Evolutionary conservation across 2,888 invertebrate genomes (phyloP).

Genomic region (Dicyrtomina minuta): DNA sequence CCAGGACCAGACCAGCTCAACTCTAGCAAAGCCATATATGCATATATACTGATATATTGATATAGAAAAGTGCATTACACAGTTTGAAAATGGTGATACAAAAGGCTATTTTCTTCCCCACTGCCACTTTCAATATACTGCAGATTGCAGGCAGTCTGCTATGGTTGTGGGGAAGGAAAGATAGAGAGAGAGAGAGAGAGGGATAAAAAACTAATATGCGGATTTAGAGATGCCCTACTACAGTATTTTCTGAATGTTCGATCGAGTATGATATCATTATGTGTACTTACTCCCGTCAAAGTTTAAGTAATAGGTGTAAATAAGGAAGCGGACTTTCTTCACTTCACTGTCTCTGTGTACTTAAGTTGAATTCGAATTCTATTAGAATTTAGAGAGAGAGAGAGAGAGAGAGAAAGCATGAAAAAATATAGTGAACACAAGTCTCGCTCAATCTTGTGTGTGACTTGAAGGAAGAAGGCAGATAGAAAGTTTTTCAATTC

Average conservation of each 20-base stretch:
- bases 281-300: not conserved
- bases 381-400: not conserved
- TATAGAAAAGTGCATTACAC: no score
- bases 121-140: no score
- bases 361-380: not conserved
- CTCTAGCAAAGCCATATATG: no score
- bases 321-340: not conserved
- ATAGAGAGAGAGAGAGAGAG: not conserved
- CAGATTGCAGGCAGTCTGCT: not conserved
- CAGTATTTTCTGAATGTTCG: no score
- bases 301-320: conserved; percentile 11
- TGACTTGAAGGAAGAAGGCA: conserved; percentile 10
- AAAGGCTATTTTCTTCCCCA: no score
- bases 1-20: no score
- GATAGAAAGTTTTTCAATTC: conserved; percentile 27
- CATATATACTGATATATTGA: no score
- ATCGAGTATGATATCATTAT: not conserved
- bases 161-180: not conserved
- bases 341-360: not conserved
- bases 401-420: not conserved
- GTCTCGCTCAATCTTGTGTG: conserved; percentile 25
- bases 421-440: not conserved
- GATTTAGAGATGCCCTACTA: no score
- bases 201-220: no score
- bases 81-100: no score